Evolutionary conservation across 2,797 vertebrate species (phyloP), one percentile per base, ranked within the genome.

Genomic region (Lepilemur ruficaudatus): DNA sequence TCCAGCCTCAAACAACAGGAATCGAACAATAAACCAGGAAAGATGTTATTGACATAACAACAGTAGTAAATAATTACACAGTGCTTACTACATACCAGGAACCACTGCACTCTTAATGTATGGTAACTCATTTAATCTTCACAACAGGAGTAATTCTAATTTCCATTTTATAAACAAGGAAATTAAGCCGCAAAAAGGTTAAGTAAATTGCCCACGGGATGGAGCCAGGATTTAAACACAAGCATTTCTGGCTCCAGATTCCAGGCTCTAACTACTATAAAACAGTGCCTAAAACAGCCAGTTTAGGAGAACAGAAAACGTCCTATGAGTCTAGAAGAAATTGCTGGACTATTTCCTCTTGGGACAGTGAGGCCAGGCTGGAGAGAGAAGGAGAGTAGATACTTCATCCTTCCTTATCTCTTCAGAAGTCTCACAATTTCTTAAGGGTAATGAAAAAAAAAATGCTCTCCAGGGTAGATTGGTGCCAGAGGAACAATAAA

Each of bases 371-470:
- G 23, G 17, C 10, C 10, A 32, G 38, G 38, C 38, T 38, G 38
- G 11, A 63, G 30, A 86, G 23, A 46, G 50, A 38, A 1, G 11
- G 23, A 83, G 28, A 28, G 1, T 3, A 52, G 10, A 89, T 10
- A 38, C 7, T 57, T 43, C 8, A 59, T 43, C 32, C 17, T 96
- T 83, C 38, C 46, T 80, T 48, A 70, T 76, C 43, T 91, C 79
- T 91, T 73, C 52, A 93, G 73, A 92, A 75, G 38, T 94, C 83
- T 96, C 20, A 35, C 12, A 9, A 43, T 91, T 94, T 95, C 61
- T 73, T 94, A 85, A 50, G 43, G 23, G 2, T 28, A 38, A 32
- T 76, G 46, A 46, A 80, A 80, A 88, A 78, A 94, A 73, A 93
- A 90, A 90, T 67, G 25, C 85, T 92, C 87, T 30, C 69, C 63